A percentile compares a stretch with the other conserved stretches of the same genome.
Conservation (phyloP, 2,888 invertebrate species). For the Hypena proboscidalis region DNA sequence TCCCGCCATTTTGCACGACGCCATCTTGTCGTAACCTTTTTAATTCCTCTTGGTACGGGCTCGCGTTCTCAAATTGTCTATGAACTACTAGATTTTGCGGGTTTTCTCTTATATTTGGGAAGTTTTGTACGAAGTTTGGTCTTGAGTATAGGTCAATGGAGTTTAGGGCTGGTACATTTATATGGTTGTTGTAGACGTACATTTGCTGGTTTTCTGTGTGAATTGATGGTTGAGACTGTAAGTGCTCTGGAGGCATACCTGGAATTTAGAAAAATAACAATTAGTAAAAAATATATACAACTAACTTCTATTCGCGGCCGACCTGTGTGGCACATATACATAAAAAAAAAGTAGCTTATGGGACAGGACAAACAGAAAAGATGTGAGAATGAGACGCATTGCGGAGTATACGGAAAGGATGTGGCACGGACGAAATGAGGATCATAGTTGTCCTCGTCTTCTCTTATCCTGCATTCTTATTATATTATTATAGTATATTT, state of each 20-base stretch:
- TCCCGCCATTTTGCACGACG: conserved; percentile 33
- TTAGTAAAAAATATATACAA: too few species aligned
- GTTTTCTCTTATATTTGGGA: conserved; percentile 60
- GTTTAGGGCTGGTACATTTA: conserved; percentile 58
- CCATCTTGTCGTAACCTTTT: conserved; percentile 63
- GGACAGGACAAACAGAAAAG: too few species aligned
- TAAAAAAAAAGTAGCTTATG: too few species aligned
- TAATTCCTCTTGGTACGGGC: conserved; percentile 63
- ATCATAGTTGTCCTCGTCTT: too few species aligned
- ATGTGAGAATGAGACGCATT: too few species aligned
- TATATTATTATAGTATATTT: too few species aligned
- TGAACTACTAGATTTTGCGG: conserved; percentile 76
- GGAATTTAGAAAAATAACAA: conserved; percentile 44
- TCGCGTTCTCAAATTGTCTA: conserved; percentile 66
- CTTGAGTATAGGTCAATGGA: conserved; percentile 63
- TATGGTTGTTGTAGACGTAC: conserved; percentile 65
- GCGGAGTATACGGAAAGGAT: too few species aligned
- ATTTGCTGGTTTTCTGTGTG: conserved; percentile 57
- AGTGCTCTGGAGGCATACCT: conserved; percentile 60
- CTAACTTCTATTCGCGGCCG: too few species aligned
- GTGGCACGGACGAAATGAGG: too few species aligned
- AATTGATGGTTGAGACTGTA: conserved; percentile 44
- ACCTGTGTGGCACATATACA: too few species aligned
- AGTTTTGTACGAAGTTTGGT: conserved; percentile 64
- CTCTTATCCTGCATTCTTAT: too few species aligned